Evolutionary conservation across 2,888 invertebrate genomes (phyloP).

Genomic region (Agapostemon virescens): DNA sequence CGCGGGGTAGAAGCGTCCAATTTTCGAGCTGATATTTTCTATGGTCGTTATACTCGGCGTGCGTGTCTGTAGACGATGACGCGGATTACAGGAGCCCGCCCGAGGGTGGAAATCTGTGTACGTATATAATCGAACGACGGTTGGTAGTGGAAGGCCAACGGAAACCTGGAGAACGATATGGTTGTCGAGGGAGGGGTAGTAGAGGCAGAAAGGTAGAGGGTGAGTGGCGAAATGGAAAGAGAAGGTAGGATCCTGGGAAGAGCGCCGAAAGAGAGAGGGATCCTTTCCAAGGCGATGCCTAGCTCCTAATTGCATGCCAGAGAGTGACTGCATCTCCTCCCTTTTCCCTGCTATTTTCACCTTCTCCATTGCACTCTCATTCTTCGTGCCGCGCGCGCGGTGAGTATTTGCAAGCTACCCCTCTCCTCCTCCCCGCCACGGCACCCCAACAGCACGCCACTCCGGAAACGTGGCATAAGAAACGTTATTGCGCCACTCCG

Average conservation of each 20-base stretch:
- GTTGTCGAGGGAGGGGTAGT: background rate
- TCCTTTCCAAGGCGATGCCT: conserved; percentile 59
- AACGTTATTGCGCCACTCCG: conserved; percentile 70
- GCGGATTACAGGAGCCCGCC: conserved; percentile 39
- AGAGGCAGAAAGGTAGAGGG: background rate
- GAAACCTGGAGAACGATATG: background rate
- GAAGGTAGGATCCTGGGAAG: conserved; percentile 34
- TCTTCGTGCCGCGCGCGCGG: conserved; percentile 33
- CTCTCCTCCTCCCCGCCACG: too few species aligned
- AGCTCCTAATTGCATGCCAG: conserved; percentile 69
- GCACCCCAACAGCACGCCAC: conserved; percentile 58
- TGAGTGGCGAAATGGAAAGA: conserved; percentile 1
- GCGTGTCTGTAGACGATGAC: conserved; percentile 31
- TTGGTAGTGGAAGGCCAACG: background rate
- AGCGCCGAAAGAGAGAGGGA: conserved; percentile 54
- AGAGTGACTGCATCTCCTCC: conserved; percentile 64
- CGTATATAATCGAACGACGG: conserved; percentile 35
- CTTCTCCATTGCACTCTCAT: conserved; percentile 32
- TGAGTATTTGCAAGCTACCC: conserved; percentile 65
- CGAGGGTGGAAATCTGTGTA: conserved; percentile 49
- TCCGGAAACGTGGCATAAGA: conserved; percentile 68
- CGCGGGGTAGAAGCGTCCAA: conserved; percentile 17
- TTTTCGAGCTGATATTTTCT: conserved; percentile 43
- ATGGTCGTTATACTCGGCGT: conserved; percentile 34
- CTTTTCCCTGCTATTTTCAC: conserved; percentile 37